Conservation (phyloP, 2,888 invertebrate genomes). For the Eucriotettix oculatus region DNA sequence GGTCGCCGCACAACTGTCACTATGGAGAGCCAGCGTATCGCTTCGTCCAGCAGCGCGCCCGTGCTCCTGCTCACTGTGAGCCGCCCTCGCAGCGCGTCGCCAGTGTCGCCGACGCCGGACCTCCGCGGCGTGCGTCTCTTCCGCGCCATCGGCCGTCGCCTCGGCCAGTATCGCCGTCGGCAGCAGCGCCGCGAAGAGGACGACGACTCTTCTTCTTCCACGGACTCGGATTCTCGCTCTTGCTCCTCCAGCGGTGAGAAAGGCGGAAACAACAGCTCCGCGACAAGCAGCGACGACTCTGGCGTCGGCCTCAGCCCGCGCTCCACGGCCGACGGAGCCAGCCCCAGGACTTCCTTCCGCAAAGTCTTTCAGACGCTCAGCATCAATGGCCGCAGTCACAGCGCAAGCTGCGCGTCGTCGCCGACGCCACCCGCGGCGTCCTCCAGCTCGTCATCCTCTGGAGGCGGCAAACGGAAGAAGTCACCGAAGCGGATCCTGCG, state of each 20-base stretch:
- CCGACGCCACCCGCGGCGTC: constrained; percentile 11
- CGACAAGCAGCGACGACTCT: constrained; percentile 14
- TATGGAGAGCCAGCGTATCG: not conserved
- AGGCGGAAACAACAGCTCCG: constrained; percentile 21
- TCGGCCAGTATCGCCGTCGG: constrained; percentile 34
- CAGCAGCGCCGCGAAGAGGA: constrained; percentile 3
- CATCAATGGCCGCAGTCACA: constrained; percentile 42
- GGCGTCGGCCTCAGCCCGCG: constrained; percentile 2
- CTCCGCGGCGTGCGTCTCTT: constrained; percentile 43
- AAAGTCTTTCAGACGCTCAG: constrained; percentile 7
- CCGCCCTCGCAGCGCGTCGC: constrained; percentile 7
- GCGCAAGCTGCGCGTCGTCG: constrained; percentile 11
- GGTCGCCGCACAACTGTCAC: not conserved
- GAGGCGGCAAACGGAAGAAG: constrained; percentile 26
- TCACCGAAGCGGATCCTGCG: constrained; percentile 59
- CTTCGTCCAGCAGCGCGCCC: not conserved
- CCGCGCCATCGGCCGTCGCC: constrained; percentile 44
- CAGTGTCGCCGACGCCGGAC: constrained; percentile 34
- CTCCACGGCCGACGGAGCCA: not conserved
- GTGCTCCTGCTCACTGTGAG: constrained; percentile 12
- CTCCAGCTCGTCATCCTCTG: not conserved
- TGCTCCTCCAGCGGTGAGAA: constrained; percentile 16
- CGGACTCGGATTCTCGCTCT: not conserved
- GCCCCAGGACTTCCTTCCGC: not conserved
- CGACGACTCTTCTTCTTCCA: not conserved